These are phyloP conservation scores for cat (Felis catus) DNA, from an alignment of 2,113 vertebrate genomes.

Conservation along the genomic window DNA sequence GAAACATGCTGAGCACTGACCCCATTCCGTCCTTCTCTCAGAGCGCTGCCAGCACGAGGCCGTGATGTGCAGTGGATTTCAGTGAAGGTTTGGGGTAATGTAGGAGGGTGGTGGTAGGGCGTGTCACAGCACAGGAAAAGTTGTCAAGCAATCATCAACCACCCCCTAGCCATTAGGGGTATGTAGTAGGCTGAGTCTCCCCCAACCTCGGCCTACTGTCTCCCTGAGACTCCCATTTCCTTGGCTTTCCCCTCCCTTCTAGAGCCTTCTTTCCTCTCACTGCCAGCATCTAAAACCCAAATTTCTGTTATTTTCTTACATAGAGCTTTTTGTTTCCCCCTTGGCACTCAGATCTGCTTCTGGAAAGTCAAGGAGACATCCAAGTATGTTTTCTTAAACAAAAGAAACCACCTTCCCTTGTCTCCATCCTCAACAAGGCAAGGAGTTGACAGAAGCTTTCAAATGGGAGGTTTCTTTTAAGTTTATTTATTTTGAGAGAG, in stretches of 20 bases:
- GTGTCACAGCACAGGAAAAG: background rate
- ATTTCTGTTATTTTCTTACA: constrained; percentile 4
- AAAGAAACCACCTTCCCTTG: background rate
- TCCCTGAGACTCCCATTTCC: background rate
- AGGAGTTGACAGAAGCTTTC: background rate
- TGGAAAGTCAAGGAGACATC: background rate
- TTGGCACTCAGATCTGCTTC: constrained; percentile 15
- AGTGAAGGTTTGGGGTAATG: background rate
- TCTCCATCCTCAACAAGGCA: background rate
- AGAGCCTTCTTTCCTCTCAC: background rate
- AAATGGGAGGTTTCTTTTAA: background rate
- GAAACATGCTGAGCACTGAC: constrained; percentile 14
- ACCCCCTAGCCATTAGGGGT: background rate
- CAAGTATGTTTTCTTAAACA: constrained; percentile 31
- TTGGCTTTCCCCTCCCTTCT: background rate
- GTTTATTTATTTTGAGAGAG: too few species aligned
- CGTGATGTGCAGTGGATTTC: background rate
- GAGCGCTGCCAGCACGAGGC: background rate
- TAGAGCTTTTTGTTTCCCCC: background rate
- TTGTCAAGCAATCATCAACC: background rate
- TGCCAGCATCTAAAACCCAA: background rate
- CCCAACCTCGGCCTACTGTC: background rate
- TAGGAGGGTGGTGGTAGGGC: background rate
- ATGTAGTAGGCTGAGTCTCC: background rate
- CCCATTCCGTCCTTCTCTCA: background rate